phyloP scores from a whole-genome alignment of 1,140 invertebrate genomes.

The Sesamia nonagrioides region DNA sequence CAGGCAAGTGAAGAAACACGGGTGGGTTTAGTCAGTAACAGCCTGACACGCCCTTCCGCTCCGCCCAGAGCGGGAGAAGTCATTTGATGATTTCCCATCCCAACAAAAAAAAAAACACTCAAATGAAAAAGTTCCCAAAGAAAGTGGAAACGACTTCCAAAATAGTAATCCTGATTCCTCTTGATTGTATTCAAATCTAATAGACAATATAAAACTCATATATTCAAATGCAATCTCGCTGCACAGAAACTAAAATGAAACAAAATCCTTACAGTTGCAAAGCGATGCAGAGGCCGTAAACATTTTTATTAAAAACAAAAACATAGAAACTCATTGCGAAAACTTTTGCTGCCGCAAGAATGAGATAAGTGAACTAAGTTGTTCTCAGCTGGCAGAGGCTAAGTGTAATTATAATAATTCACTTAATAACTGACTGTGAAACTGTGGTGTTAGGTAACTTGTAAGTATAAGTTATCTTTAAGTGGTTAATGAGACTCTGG shows the following conservation, averaged over 20 bases:
- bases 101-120: no score
- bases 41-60: no score
- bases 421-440: constrained; percentile 58
- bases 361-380: constrained; percentile 63
- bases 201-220: neutral
- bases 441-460: constrained; percentile 45
- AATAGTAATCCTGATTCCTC: no score
- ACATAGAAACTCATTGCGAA: constrained; percentile 48
- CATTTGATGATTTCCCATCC: no score
- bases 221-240: neutral
- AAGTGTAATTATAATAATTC: constrained; percentile 75
- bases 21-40: no score
- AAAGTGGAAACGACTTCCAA: no score
- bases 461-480: constrained; percentile 41
- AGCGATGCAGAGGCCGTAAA: constrained; percentile 50
- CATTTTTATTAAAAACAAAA: constrained; percentile 53
- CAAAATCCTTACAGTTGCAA: constrained; percentile 4
- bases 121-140: neutral
- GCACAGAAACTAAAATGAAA: constrained; percentile 3
- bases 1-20: no score
- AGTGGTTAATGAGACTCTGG: constrained; percentile 41
- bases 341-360: constrained; percentile 59
- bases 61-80: no score
- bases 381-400: constrained; percentile 65
- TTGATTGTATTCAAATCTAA: neutral